A percentile compares a stretch with the other conserved stretches of the same genome.
Conservation (phyloP, 64 coral and sea anemone genomes). For the Actinia equina region DNA sequence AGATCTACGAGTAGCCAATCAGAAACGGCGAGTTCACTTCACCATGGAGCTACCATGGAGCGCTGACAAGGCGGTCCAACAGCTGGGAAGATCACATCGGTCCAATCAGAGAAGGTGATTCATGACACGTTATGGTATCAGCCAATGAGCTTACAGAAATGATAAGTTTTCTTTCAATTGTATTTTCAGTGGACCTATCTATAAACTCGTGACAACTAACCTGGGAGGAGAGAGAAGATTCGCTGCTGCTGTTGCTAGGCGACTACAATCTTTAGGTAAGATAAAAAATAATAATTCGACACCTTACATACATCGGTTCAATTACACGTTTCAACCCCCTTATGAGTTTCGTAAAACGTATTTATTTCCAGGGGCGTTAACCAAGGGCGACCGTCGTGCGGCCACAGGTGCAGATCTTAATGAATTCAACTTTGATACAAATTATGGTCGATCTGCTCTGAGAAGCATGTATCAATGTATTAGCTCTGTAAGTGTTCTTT, state of each 20-base stretch:
- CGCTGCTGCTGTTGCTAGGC: slow-evolving; percentile 89
- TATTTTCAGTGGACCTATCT: slow-evolving; percentile 79
- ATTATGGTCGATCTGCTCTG: slow-evolving; percentile 78
- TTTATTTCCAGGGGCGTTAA: slow-evolving; percentile 70
- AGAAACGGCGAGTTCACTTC: slow-evolving; percentile 88
- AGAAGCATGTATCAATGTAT: slow-evolving; percentile 86
- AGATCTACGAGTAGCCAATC: slow-evolving; percentile 84
- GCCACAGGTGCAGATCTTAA: slow-evolving; percentile 86
- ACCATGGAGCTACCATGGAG: slow-evolving; percentile 98
- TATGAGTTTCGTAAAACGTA: background rate
- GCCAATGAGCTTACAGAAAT: background rate
- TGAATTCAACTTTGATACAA: slow-evolving; percentile 94
- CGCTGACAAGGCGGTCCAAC: slow-evolving; percentile 98
- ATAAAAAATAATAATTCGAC: background rate
- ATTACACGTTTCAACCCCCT: too few relatives aligned
- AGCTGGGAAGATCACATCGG: slow-evolving; percentile 92
- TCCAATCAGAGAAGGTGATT: slow-evolving; percentile 94
- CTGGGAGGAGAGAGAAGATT: slow-evolving; percentile 98
- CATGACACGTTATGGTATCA: background rate
- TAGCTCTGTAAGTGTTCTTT: slow-evolving; percentile 45
- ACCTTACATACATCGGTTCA: too few relatives aligned
- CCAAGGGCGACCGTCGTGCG: slow-evolving; percentile 81
- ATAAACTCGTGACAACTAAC: slow-evolving; percentile 97
- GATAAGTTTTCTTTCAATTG: too few relatives aligned
- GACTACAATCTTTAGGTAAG: slow-evolving; percentile 92